Evolutionary conservation across 2,797 vertebrate genomes (phyloP), one percentile per base, ranked within the genome.

Genomic region (Micromesistius poutassou): DNA sequence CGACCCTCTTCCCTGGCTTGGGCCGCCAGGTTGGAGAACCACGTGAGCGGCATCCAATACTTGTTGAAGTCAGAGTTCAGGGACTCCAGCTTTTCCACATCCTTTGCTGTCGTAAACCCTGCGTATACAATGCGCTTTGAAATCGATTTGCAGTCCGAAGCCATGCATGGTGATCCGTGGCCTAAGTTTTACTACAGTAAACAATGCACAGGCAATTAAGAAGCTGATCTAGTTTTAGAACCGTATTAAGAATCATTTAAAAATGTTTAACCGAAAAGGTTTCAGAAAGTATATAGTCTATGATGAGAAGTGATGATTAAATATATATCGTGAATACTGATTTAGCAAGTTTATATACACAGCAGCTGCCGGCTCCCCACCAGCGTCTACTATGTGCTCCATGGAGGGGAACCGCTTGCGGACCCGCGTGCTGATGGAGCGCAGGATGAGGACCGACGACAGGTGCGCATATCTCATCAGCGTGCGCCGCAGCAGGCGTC

Each of bases 41-140:
- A 98, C 1, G 96, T 93, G 0, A 96, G 90, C 12, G 97, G 97
- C 82, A 98, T 94, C 96, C 97, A 97, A 91, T 97, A 98, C 85
- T 98, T 98, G 91, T 98, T 97, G 87, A 96, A 98, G 82, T 97
- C 95, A 0, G 94, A 97, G 85, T 95, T 91, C 36, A 97, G 92
- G 22, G 94, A 94, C 81, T 98, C 95, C 0, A 95, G 94, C 50
- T 92, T 94, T 76, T 94, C 94, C 77, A 87, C 90, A 87, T 97
- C 96, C 0, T 94, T 92, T 50, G 89, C 79, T 0, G 94, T 97
- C 95, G 96, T 96, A 76, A 97, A 98, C 70, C 97, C 96, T 97
- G 90, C 4, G 33, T 12, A 74, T 25, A 68, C n/a, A 68, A 10
- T n/a, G 55, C 25, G 62, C 10, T 68, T 9, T 28, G n/a, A 12